Conservation (phyloP, 1,140 invertebrate species). For the Nephila pilipes region DNA sequence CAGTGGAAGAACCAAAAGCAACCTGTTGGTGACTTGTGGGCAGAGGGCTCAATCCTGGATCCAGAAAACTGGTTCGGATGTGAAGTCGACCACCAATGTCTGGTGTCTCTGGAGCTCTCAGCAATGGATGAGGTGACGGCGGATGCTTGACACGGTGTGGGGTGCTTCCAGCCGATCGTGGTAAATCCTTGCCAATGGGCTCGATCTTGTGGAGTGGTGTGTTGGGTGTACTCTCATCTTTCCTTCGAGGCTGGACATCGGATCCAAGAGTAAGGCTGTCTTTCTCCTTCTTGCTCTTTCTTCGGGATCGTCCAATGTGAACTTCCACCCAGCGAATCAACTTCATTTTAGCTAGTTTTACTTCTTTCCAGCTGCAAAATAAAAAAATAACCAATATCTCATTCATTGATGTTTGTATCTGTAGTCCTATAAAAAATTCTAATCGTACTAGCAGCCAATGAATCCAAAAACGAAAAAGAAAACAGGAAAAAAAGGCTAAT, state of each 20-base stretch:
- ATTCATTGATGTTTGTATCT: too few relatives aligned
- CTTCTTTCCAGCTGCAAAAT: neutral
- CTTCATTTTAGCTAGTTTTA: conserved; percentile 58
- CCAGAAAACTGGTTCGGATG: conserved; percentile 69
- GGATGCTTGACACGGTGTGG: conserved; percentile 61
- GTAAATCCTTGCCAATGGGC: conserved; percentile 63
- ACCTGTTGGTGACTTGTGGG: conserved; percentile 19
- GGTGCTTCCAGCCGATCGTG: conserved; percentile 58
- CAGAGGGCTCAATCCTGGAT: conserved; percentile 30
- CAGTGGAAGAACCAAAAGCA: conserved; percentile 44
- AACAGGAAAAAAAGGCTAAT: too few relatives aligned
- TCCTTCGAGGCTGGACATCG: conserved; percentile 10
- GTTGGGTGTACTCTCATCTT: conserved; percentile 57
- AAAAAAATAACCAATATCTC: too few relatives aligned
- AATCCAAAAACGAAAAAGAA: too few relatives aligned
- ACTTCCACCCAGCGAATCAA: conserved; percentile 76
- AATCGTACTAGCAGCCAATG: too few relatives aligned
- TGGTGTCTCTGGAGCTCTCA: conserved; percentile 49
- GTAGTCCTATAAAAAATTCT: too few relatives aligned
- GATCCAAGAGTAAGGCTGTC: conserved; percentile 8
- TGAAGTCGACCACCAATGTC: conserved; percentile 20
- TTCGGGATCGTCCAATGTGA: conserved; percentile 74
- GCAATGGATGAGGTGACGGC: conserved; percentile 49
- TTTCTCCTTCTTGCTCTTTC: conserved; percentile 71
- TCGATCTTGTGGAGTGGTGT: conserved; percentile 64